Conservation (phyloP, 2,888 invertebrate genomes). For the Willowsia nigromaculata region DNA sequence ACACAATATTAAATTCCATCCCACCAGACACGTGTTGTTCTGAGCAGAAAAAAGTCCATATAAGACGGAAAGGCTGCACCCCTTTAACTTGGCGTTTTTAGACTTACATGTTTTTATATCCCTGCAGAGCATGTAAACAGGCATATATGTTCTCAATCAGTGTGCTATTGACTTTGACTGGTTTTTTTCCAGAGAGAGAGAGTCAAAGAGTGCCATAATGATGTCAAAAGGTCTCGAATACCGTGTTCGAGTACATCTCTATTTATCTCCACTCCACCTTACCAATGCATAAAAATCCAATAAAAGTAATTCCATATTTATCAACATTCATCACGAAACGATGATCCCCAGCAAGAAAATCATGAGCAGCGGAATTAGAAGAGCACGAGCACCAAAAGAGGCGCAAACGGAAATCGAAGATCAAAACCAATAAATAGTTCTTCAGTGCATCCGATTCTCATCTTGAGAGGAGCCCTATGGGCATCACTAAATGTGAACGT, state of each 20-base stretch:
- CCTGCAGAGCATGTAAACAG: too few relatives aligned
- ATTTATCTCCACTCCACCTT: neutral
- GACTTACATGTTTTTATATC: too few relatives aligned
- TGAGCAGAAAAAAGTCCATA: neutral
- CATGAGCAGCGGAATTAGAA: neutral
- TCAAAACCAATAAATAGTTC: neutral
- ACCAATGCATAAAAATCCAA: neutral
- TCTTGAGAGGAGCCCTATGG: neutral
- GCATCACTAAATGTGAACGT: neutral
- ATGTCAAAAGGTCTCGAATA: constrained; percentile 41
- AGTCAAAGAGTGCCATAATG: constrained; percentile 21
- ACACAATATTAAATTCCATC: neutral
- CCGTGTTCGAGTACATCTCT: neutral
- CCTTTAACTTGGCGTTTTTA: neutral
- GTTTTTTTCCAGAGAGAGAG: neutral
- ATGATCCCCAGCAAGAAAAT: neutral
- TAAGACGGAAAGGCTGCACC: neutral
- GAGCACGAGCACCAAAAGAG: neutral
- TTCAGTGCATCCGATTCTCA: neutral
- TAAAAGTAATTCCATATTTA: neutral
- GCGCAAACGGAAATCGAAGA: neutral
- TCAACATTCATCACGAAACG: neutral
- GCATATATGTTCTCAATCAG: too few relatives aligned
- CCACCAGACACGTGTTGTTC: neutral
- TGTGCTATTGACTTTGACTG: too few relatives aligned